Base-by-base conservation (phyloP, 2,113 vertebrate genomes). In the Tachycineta bicolor region DNA sequence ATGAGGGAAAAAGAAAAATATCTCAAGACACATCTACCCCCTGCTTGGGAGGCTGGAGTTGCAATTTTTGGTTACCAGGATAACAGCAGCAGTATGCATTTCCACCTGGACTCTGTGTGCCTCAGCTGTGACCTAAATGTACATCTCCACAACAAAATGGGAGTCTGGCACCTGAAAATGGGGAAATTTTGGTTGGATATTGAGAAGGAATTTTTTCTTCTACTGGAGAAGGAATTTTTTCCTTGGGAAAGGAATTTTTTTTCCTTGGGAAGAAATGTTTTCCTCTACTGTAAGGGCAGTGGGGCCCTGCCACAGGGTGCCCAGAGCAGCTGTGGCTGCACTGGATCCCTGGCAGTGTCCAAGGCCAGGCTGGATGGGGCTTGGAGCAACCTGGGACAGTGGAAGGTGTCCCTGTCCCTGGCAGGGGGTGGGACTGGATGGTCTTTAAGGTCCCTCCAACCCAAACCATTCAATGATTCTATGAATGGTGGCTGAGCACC, bases 371-470 rank as follows among this genome's bases (percentile, higher is more conserved):
- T 81, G 76, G 68, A 37, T 0, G 1, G 37, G 43, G 59, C 25
- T 56, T 7, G 52, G 68, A 81, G 37, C 37, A 33, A 0, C 37
- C 15, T 89, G 68, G 26, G 28, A 33, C 1, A n/a, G 53, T 25
- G 60, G 46, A 1, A 53, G 11, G 16, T 39, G 60, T 21, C 46
- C 44, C 77, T 74, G 68, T 37, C 44, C 69, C 15, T 39, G 60
- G 37, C 37, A 44, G 26, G 44, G 23, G 23, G 9, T 17, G 25
- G 34, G 0, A 49, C 4, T 5, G 10, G 25, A 2, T 46, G 33
- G 11, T 4, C 1, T 52, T 1, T 67, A 11, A 24, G 46, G 20
- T 46, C 23, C 24, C 60, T n/a, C 29, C 39, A 18, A 10, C 16
- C 39, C 46, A 75, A 52, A 29, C 3, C 28, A 39, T 39, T 29